Percentiles rank a stretch among this genome's conserved stretches.
Evolutionary conservation across 2,888 invertebrate genomes (phyloP).

Genomic region (Syritta pipiens): DNA sequence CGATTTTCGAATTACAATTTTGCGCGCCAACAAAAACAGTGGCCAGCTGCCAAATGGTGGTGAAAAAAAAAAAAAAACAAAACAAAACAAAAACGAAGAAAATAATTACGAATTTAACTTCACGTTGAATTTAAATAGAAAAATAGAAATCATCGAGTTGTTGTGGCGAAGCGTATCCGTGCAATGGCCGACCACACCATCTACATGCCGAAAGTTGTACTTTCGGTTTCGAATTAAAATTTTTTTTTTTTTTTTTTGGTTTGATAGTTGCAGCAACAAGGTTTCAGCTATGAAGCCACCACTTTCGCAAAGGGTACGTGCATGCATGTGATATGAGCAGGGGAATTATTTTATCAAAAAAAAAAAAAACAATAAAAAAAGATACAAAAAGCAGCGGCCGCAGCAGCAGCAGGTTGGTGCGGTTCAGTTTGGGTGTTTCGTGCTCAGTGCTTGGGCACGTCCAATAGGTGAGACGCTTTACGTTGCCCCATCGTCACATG

Average conservation of each 20-base stretch:
- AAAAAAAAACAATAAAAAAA: constrained; percentile 16
- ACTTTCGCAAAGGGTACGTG: constrained; percentile 31
- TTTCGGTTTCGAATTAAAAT: constrained; percentile 42
- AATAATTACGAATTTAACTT: constrained; percentile 39
- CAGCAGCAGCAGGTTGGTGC: constrained; percentile 2
- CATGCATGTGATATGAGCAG: constrained; percentile 1
- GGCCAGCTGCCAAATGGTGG: constrained; percentile 40
- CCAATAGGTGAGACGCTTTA: constrained; percentile 4
- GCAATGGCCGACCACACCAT: constrained; percentile 7
- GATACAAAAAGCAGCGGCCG: no score
- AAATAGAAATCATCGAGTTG: constrained; percentile 40
- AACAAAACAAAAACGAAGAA: no score
- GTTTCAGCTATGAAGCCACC: constrained; percentile 7
- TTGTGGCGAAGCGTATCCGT: constrained; percentile 22
- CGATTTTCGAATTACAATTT: constrained; percentile 37
- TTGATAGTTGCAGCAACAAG: constrained; percentile 5
- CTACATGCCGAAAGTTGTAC: constrained; percentile 16
- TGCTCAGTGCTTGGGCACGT: constrained; percentile 14
- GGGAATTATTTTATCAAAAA: constrained; percentile 15
- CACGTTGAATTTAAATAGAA: constrained; percentile 26
- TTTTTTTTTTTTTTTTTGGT: constrained; percentile 8
- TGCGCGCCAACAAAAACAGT: not conserved
- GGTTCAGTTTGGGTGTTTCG: constrained; percentile 31
- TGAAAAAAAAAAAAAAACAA: no score
- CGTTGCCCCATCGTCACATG: not conserved